Percentiles rank a stretch among this genome's conserved stretches.
phyloP scores from a whole-genome alignment of 2,888 invertebrate species.

The Xylota sylvarum region DNA sequence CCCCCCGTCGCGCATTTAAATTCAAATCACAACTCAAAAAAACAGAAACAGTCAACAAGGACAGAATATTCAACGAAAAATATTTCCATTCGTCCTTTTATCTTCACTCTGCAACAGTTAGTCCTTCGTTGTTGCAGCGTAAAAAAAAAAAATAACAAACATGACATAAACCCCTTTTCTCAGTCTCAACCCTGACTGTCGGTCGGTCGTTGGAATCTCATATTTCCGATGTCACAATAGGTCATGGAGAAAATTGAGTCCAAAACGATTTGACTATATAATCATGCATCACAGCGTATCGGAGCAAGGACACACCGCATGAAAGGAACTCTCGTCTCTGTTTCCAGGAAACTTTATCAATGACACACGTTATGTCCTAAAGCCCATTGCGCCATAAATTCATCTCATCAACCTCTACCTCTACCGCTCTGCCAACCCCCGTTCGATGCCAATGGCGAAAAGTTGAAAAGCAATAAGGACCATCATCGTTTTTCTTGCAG shows the following conservation, averaged over 20 bases:
- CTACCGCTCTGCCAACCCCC: no score
- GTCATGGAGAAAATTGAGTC: conserved; percentile 70
- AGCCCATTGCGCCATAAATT: conserved; percentile 59
- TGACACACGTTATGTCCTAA: conserved; percentile 47
- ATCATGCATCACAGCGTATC: conserved; percentile 47
- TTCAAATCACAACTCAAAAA: conserved; percentile 40
- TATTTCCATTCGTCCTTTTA: conserved; percentile 7
- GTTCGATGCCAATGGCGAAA: conserved; percentile 33
- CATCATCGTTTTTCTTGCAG: conserved; percentile 30
- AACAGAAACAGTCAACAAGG: not conserved
- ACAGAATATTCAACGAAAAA: not conserved
- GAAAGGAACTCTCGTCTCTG: not conserved
- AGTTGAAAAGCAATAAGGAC: conserved; percentile 55
- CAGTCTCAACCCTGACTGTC: not conserved
- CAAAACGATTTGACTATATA: conserved; percentile 66
- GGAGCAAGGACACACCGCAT: conserved; percentile 30
- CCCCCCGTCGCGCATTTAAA: conserved; percentile 23
- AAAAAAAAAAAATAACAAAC: not conserved
- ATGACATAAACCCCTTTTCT: not conserved
- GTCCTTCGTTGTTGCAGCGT: conserved; percentile 1
- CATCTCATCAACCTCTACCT: conserved; percentile 33
- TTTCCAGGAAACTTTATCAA: conserved; percentile 48
- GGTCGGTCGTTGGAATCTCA: conserved; percentile 21
- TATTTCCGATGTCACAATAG: conserved; percentile 54
- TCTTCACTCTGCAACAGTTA: conserved; percentile 27